Conservation (phyloP, 2,113 vertebrate species). For the Malurus melanocephalus region DNA sequence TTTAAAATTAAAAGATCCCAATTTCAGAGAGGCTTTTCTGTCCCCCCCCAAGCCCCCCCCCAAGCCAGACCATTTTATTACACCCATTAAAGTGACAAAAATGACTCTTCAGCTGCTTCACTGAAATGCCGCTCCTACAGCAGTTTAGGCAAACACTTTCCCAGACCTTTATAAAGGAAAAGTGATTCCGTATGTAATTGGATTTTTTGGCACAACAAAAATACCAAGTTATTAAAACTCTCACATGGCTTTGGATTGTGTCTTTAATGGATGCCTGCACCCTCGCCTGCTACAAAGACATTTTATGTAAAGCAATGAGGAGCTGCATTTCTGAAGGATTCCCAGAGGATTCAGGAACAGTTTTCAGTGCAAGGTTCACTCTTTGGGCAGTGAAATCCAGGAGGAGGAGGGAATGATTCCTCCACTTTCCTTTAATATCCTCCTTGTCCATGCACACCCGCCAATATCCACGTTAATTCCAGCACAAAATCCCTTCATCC, state of each 20-base stretch:
- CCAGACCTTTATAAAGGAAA: background rate
- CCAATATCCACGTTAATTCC: background rate
- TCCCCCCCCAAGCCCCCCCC: background rate
- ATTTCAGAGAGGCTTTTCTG: background rate
- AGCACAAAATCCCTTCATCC: background rate
- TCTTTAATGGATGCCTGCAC: background rate
- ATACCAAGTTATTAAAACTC: background rate
- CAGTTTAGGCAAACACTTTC: background rate
- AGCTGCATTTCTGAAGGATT: background rate
- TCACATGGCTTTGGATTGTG: background rate
- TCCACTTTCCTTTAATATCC: background rate
- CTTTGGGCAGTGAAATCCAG: background rate
- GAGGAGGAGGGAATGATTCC: background rate
- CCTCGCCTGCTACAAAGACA: background rate
- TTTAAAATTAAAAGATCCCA: background rate
- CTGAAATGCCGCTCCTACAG: background rate
- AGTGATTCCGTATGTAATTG: background rate
- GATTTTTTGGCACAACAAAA: background rate
- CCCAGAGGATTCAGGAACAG: background rate
- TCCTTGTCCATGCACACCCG: no score
- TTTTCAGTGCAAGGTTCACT: rapidly evolving
- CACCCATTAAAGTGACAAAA: background rate
- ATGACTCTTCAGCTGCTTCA: background rate
- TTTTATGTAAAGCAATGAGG: background rate
- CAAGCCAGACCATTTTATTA: background rate